Evolutionary conservation across 2,797 vertebrate genomes (phyloP).

Genomic region (Myotis myotis): DNA sequence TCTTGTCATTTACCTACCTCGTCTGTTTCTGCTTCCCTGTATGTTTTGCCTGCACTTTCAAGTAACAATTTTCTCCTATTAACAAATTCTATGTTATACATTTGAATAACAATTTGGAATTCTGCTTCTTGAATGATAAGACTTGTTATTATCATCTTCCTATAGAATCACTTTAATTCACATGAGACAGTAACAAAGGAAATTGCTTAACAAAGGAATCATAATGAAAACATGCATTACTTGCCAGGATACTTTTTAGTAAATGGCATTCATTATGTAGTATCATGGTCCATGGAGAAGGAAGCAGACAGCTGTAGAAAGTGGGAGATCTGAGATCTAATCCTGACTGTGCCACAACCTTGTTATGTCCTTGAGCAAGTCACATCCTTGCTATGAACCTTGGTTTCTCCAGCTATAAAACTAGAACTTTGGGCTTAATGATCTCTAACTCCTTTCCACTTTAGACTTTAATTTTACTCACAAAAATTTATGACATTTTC

Average conservation of each 20-base stretch:
- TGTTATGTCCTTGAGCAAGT: background rate
- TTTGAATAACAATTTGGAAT: background rate
- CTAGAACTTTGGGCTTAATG: background rate
- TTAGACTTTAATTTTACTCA: slow-evolving; percentile 13
- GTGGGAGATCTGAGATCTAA: background rate
- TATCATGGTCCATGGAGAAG: background rate
- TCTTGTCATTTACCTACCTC: background rate
- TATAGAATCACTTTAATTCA: background rate
- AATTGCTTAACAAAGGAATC: background rate
- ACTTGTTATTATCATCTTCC: background rate
- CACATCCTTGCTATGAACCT: background rate
- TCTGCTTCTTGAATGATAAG: background rate
- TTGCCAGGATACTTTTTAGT: background rate
- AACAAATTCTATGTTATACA: background rate
- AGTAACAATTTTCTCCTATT: background rate
- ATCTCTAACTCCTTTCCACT: background rate
- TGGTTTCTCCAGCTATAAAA: slow-evolving; percentile 23
- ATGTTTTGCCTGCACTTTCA: background rate
- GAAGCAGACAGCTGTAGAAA: background rate
- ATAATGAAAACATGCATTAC: background rate
- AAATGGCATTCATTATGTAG: background rate
- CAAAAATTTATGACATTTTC: background rate
- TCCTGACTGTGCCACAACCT: background rate
- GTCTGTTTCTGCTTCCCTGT: background rate
- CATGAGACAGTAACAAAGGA: background rate